Base-by-base conservation (phyloP, 2,888 invertebrate genomes). In the Vanessa cardui region DNA sequence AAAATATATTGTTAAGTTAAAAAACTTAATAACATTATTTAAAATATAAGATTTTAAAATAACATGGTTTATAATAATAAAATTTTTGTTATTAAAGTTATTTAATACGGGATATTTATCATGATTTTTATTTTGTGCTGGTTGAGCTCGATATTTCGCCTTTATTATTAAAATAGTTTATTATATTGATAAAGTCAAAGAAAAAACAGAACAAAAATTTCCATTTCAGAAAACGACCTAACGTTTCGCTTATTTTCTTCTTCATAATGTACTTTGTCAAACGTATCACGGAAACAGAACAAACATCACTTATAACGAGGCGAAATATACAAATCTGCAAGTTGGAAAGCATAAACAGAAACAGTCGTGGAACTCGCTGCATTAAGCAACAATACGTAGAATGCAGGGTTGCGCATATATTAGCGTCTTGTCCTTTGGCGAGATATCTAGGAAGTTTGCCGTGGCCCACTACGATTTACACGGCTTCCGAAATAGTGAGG, bases 351-450 rank as follows among this genome's bases (percentile, higher is more conserved):
- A 83, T 86, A 89, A 90, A 89, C 84, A 86, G 83, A 84, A 83
- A 82, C 82, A 82, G 81, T 77, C 80, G 83, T 85, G 86, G 82
- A 89, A 89, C 86, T 88, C 83, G 76, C 75, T 79, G 84, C 88
- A 89, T 88, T 88, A 89, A 85, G 83, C 84, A 84, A 89, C 89
- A 90, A 91, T 88, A 89, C 88, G 87, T 85, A 83, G 81, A 83
- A 84, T 85, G 85, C 88, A 84, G 87, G 85, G 88, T 89, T 87
- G 87, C 88, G 87, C 89, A 92, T 92, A 91, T 86, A 92, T 92
- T 92, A 92, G 83, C 90, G 88, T 90, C 90, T 90, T 88, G 91
- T 92, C 92, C 91, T 89, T 89, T 87, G 85, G 88, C 85, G 82
- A 89, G 89, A 87, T 89, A 87, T 90, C 89, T 87, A 82, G 80